A percentile compares a stretch with the other conserved stretches of the same genome.
These are phyloP conservation scores for Peromyscus californicus DNA, from an alignment of 2,113 vertebrate genomes.

Conservation along the genomic window DNA sequence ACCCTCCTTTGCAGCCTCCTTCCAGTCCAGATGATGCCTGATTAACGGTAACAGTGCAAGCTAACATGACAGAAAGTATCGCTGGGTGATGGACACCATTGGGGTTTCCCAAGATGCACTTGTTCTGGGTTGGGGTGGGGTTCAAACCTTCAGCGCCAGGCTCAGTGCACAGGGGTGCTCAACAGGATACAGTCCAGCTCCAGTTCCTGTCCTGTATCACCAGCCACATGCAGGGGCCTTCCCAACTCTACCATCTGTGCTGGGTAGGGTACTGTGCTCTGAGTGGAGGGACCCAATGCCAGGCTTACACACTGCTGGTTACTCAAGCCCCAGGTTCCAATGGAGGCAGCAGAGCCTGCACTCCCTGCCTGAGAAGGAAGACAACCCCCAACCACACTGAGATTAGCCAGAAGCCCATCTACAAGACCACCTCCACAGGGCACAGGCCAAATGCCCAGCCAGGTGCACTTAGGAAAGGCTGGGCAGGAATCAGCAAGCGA, in stretches of 20 bases:
- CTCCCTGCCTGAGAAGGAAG: not conserved
- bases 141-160: not conserved
- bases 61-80: not conserved
- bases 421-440: not conserved
- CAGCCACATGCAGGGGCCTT: not conserved
- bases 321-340: too few relatives aligned
- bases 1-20: not conserved
- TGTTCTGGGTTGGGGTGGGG: not conserved
- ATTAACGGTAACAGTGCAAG: not conserved
- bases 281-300: too few relatives aligned
- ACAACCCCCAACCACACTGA: not conserved
- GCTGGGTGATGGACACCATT: too few relatives aligned
- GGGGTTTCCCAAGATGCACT: not conserved
- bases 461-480: not conserved
- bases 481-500: not conserved
- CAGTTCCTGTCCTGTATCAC: not conserved
- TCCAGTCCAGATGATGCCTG: not conserved
- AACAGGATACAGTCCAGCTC: not conserved
- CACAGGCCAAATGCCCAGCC: not conserved
- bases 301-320: not conserved
- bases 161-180: accelerated
- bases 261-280: accelerated
- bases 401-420: too few relatives aligned
- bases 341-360: not conserved
- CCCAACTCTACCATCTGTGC: not conserved